phyloP scores from a whole-genome alignment of 1,140 invertebrate genomes.

The Lanistes nyassanus region DNA sequence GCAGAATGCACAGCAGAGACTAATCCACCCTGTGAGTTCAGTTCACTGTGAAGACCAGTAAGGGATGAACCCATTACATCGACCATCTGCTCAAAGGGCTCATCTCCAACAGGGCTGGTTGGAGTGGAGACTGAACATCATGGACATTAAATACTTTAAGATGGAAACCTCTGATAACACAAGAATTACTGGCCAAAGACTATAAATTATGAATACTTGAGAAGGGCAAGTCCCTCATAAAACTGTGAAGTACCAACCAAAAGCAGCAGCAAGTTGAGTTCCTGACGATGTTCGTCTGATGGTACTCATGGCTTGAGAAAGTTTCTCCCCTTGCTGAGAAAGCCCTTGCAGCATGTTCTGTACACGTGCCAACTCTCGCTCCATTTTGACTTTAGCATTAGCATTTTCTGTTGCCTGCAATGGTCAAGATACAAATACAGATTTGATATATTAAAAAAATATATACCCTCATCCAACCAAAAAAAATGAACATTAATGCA shows the following conservation, averaged over 20 bases:
- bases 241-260: conserved; percentile 25
- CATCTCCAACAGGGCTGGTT: too few relatives aligned
- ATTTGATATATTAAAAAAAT: too few relatives aligned
- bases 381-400: conserved; percentile 70
- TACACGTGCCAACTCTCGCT: conserved; percentile 83
- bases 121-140: too few relatives aligned
- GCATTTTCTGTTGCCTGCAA: conserved; percentile 61
- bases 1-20: too few relatives aligned
- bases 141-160: not conserved
- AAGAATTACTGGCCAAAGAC: not conserved
- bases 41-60: too few relatives aligned
- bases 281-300: conserved; percentile 74
- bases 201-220: not conserved
- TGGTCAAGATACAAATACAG: not conserved
- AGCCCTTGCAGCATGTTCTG: conserved; percentile 86
- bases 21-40: too few relatives aligned
- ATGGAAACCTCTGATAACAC: not conserved
- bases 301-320: conserved; percentile 83
- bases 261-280: conserved; percentile 38
- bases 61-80: not conserved
- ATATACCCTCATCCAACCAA: too few relatives aligned
- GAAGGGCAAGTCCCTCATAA: not conserved
- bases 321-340: conserved; percentile 82
- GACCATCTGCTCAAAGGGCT: not conserved
- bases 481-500: too few relatives aligned